Evolutionary conservation across 1,140 invertebrate species (phyloP).

Genomic region (Onthophagus taurus): DNA sequence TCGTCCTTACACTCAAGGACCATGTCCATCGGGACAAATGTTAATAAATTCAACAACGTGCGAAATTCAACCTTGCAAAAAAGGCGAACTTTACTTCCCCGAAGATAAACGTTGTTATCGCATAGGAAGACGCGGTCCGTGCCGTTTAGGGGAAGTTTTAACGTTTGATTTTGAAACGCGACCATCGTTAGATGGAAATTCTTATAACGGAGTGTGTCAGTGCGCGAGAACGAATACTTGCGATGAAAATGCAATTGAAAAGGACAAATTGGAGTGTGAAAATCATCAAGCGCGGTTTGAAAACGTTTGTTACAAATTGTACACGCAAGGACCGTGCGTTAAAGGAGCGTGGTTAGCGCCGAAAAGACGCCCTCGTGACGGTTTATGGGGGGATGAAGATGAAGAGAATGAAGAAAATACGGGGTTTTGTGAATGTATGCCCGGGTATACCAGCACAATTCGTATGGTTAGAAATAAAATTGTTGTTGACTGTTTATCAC

Average conservation of each 20-base stretch:
- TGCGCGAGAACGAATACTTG: constrained; percentile 42
- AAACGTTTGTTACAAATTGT: constrained; percentile 58
- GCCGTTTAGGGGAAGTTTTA: constrained; percentile 56
- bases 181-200: constrained; percentile 65
- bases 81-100: constrained; percentile 64
- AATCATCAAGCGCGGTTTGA: constrained; percentile 49
- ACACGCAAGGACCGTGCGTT: constrained; percentile 62
- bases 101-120: constrained; percentile 60
- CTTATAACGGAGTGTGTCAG: constrained; percentile 71
- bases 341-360: constrained; percentile 63
- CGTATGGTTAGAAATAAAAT: constrained; percentile 22
- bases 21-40: constrained; percentile 57
- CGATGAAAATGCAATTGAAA: background rate
- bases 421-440: constrained; percentile 60
- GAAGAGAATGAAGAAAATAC: constrained; percentile 29
- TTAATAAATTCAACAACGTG: constrained; percentile 51
- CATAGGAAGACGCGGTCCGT: constrained; percentile 63
- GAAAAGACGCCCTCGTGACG: constrained; percentile 34
- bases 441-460: constrained; percentile 49
- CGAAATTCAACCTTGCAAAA: constrained; percentile 55
- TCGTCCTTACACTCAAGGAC: constrained; percentile 63
- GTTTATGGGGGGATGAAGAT: constrained; percentile 30
- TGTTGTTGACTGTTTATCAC: constrained; percentile 37
- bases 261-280: constrained; percentile 38
- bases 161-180: constrained; percentile 66